Base-by-base conservation (phyloP, 2,888 invertebrate species). In the Chloroclystis v-ata region DNA sequence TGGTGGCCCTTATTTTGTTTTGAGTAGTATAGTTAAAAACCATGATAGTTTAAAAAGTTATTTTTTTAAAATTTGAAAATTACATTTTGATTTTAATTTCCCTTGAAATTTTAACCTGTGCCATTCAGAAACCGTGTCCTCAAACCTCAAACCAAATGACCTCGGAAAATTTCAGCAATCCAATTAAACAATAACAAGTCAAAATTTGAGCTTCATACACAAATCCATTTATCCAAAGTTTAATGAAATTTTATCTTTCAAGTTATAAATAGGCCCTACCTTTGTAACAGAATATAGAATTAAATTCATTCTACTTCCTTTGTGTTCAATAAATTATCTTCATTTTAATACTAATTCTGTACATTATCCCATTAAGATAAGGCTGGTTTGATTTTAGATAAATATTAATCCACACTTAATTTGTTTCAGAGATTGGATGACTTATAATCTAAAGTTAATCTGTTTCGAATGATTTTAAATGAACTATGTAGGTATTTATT, bases 371-470 rank as follows among this genome's bases (percentile, higher is more conserved):
- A 16, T 33, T 30, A 1, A 13, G 13, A 13, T 30, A 2, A 30
- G 13, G 13, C 13, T 30, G 9, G 9, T 4, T 33, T 14, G 33
- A 43, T 39, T 32, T 25, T 10, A 41, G 37, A 41, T 41, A 25
- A 43, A 13, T 41, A 47, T 25, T 32, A 41, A 41, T 47, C 46
- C 40, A 11, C 13, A 12, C 11, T 20, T 37, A 33, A 42, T 33
- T 16, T 10, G 32, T 16, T 16, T 33, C 14, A n/a, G 14, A 9
- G 16, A 16, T 10, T 32, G n/a, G 16, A n/a, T 33, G 13, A 5
- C 16, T n/a, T 2, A 14, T 32, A 32, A 32, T 33, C 14, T 5
- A 33, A 33, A 33, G n/a, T n/a, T 1, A 16, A n/a, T 32, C 32
- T 14, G 9, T 14, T 9, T 29, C 11, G 32, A 16, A 33, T 32